phyloP scores from a whole-genome alignment of 2,888 invertebrate genomes.

The Bursaphelenchus okinawaensis region DNA sequence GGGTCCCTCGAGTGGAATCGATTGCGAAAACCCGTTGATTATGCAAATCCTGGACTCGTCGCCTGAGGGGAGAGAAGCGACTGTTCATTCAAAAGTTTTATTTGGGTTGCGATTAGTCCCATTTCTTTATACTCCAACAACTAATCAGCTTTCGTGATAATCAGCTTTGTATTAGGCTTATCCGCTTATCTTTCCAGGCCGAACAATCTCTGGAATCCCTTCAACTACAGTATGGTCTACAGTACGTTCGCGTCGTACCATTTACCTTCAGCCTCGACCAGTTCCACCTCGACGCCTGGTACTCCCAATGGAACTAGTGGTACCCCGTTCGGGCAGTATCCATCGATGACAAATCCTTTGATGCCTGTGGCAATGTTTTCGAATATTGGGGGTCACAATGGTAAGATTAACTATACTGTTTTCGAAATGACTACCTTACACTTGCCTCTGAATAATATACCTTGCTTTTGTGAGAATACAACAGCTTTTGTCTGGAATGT shows the following conservation, averaged over 20 bases:
- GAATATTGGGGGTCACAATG: neutral
- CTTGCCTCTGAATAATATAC: no score
- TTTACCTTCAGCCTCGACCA: slow-evolving; percentile 1
- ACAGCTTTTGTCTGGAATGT: no score
- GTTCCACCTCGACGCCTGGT: neutral
- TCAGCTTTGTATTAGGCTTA: neutral
- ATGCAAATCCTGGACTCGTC: slow-evolving; percentile 5
- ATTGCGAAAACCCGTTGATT: slow-evolving; percentile 2
- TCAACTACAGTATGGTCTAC: slow-evolving; percentile 7
- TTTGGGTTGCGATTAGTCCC: neutral
- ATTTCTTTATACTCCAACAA: neutral
- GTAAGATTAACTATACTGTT: neutral
- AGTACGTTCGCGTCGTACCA: slow-evolving; percentile 5
- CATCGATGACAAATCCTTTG: neutral
- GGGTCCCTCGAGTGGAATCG: no score
- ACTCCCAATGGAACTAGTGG: neutral
- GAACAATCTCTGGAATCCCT: neutral
- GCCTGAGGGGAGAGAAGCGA: neutral
- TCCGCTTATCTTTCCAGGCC: neutral
- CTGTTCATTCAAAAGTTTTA: neutral
- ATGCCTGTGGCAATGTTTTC: slow-evolving; percentile 15
- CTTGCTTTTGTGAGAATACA: no score
- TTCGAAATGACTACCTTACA: neutral
- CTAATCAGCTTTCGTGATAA: neutral
- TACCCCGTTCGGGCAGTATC: neutral